These are phyloP conservation scores for Empidonax traillii DNA, from an alignment of 2,113 vertebrate genomes.

Conservation along the genomic window DNA sequence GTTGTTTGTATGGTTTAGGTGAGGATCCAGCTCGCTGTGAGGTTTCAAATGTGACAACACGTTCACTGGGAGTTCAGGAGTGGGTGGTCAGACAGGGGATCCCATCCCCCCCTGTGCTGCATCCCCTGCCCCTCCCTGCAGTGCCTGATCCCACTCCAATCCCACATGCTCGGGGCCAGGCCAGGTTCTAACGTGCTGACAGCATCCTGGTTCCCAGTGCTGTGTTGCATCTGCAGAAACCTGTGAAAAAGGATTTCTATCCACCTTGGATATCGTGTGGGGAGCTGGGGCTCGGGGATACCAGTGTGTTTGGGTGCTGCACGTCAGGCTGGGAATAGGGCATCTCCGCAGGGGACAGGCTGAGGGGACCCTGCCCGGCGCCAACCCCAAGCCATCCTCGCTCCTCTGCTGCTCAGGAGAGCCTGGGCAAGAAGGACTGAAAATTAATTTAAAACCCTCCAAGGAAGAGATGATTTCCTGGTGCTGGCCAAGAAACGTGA, in stretches of 20 bases:
- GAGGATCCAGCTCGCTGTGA: fast-evolving
- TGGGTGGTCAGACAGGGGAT: fast-evolving
- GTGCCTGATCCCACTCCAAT: background rate
- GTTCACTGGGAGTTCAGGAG: fast-evolving
- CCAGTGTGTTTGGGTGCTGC: fast-evolving
- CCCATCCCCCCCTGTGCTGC: background rate
- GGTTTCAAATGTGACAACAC: fast-evolving
- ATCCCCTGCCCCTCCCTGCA: background rate
- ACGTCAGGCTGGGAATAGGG: background rate
- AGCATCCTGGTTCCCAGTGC: fast-evolving
- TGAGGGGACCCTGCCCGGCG: background rate
- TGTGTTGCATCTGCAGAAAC: background rate
- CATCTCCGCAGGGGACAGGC: background rate
- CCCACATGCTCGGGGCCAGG: fast-evolving
- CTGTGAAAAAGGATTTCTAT: background rate
- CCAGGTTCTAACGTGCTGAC: fast-evolving
- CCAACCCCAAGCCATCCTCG: background rate
- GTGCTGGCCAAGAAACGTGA: background rate
- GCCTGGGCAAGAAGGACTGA: background rate
- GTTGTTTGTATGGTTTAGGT: fast-evolving
- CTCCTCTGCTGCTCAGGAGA: background rate
- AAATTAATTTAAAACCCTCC: background rate
- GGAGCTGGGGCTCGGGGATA: background rate
- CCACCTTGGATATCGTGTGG: fast-evolving
- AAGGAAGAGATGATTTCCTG: background rate